phyloP scores from a whole-genome alignment of 2,797 vertebrate species.

The Hoplostethus atlanticus region DNA sequence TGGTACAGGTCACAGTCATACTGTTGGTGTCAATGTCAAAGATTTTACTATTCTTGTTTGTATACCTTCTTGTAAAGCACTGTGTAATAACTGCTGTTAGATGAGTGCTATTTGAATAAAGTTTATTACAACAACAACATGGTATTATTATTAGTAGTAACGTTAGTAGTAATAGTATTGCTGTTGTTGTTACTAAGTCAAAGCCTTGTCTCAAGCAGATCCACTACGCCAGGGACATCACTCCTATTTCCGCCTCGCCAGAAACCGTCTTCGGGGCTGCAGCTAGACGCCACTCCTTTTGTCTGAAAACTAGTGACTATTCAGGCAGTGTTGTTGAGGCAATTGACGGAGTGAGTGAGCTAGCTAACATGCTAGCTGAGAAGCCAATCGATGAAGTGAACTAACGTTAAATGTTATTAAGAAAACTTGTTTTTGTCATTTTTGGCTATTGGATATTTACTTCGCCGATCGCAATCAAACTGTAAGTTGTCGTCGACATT shows the following conservation, averaged over 20 bases:
- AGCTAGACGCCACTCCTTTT: conserved; percentile 53
- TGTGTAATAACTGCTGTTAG: too few species aligned
- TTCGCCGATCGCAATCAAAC: not conserved
- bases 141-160: too few species aligned
- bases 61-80: too few species aligned
- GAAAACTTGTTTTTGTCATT: not conserved
- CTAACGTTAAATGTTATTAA: not conserved
- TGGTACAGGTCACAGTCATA: too few species aligned
- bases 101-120: too few species aligned
- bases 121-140: too few species aligned
- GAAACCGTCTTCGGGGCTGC: conserved; percentile 37
- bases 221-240: not conserved
- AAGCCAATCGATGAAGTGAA: conserved; percentile 72
- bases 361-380: conserved; percentile 72
- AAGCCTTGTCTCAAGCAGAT: not conserved
- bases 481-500: conserved; percentile 18
- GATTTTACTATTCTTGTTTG: too few species aligned
- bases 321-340: conserved; percentile 60
- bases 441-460: not conserved
- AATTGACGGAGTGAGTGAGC: conserved; percentile 64
- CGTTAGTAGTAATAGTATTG: too few species aligned
- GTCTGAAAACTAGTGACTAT: conserved; percentile 28
- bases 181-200: too few species aligned
- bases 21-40: too few species aligned
- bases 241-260: conserved; percentile 8